Base-by-base conservation (phyloP, 2,797 vertebrate species). In the Tangara arthus region DNA sequence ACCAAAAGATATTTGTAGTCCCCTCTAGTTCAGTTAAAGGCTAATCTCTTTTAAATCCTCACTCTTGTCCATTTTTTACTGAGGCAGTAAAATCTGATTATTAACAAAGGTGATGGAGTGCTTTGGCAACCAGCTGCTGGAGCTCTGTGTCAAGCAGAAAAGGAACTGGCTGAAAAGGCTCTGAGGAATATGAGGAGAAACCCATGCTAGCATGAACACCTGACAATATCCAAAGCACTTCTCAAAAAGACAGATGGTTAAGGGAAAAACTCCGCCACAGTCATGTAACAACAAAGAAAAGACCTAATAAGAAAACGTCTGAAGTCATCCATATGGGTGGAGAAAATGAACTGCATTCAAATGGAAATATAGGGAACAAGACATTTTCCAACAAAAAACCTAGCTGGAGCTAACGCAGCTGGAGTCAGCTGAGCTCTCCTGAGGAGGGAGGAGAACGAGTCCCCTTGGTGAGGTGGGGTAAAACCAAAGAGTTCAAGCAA, bases 21-120 rank as follows among this genome's bases (percentile, higher is more conserved):
- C 26, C 46, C 57, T 75, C 35, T 50, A 84, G 94, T 70, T 91
- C 61, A 56, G 20, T 77, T 86, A 83, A 53, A 86, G 57, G 16
- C 39, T 87, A 88, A 78, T 92, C 71, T 91, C 61, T 92, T 92
- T 94, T 90, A 92, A 79, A 63, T 83, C 50, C 53, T 72, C 46
- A n/a, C 50, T 70, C 64, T 85, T 92, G 80, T 37, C 52, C 52
- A 17, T 91, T 94, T 70, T 96, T 96, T 94, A 61, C 56, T 64
- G 41, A 6, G 20, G 28, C 35, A 90, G 70, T 82, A 86, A 96
- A 94, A 95, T 91, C 32, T 95, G 87, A 88, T 90, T 96, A 76
- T 92, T 95, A 82, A 49, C 39, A 89, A 96, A 93, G 78, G 73
- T 52, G 59, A 83, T 91, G 59, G 80, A 80, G 71, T 78, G 34